Base-by-base conservation (phyloP, 2,113 vertebrate genomes). In the Clinocottus analis region DNA sequence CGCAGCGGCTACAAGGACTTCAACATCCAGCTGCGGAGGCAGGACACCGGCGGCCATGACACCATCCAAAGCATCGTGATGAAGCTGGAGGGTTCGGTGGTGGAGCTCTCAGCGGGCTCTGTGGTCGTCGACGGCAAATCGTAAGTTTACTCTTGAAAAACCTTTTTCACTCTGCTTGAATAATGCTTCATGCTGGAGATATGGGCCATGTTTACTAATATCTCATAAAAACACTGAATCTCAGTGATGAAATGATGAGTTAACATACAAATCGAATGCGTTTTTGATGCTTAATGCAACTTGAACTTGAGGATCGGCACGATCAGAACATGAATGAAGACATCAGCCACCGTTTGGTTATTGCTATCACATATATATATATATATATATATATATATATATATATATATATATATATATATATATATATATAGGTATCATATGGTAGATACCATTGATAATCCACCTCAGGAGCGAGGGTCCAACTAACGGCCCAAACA, bases 21-120 rank as follows among this genome's bases (percentile, higher is more conserved):
- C 89, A 96, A 96, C 83, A 80, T 98, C 72, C 96, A 97, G 91
- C 85, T 97, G 7, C 94, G 95, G 55, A 93, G 95, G 1, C 31
- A 84, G 23, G 58, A 29, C 0, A 63, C 63, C 51, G 10, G 85
- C 29, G 89, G 87, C 0, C 7, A 83, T 75, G 87, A 94, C 0
- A 55, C 55, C 7, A 94, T 94, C 75, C 90, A 74, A 72, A 86
- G 56, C 0, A 77, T 98, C 65, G 63, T 72, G 62, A 91, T 98
- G 94, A 96, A 94, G 86, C 91, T 99, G 39, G 93, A 96, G 0
- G 96, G 97, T 49, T 3, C 77, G 0, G 92, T 93, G 2, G 82
- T 97, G 2, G 93, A 97, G 89, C 83, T 99, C 62, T 89, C 80
- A 21, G 69, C 39, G 0, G 25, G 19, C 61, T 88, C 89, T 0